Evolutionary conservation across 2,113 vertebrate species (phyloP).

Genomic region (Choloepus hoffmanni): DNA sequence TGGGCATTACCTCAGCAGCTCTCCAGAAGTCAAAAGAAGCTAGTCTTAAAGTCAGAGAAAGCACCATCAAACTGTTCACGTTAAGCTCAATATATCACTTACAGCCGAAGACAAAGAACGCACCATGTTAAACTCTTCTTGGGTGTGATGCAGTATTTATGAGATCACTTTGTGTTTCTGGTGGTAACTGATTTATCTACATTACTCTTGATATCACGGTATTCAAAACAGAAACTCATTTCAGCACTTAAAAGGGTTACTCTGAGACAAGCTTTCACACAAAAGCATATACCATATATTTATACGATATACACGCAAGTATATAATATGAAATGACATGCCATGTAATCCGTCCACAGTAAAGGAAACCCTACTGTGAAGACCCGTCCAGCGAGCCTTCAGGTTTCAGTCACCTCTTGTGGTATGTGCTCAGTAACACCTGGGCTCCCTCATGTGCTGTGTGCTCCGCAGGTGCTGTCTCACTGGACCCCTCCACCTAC

Average conservation of each 20-base stretch:
- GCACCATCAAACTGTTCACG: background rate
- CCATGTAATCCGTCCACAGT: too few species aligned
- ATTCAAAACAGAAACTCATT: background rate
- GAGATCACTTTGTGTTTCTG: background rate
- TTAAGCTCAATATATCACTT: background rate
- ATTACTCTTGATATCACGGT: background rate
- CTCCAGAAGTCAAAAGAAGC: background rate
- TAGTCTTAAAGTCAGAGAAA: background rate
- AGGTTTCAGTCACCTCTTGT: rapidly evolving
- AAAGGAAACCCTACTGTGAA: rapidly evolving
- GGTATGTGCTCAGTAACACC: background rate
- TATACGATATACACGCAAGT: background rate
- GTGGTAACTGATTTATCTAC: background rate
- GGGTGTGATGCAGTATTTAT: background rate
- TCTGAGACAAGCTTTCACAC: background rate
- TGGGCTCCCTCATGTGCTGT: too few species aligned
- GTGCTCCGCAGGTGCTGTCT: too few species aligned
- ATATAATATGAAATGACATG: background rate
- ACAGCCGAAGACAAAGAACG: background rate
- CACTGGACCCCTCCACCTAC: too few species aligned
- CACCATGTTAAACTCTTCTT: background rate
- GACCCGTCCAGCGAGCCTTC: background rate
- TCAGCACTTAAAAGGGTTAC: background rate
- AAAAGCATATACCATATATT: background rate
- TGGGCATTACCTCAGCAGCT: background rate